Conservation (phyloP, 2,888 invertebrate genomes). For the Phytoseiulus persimilis region DNA sequence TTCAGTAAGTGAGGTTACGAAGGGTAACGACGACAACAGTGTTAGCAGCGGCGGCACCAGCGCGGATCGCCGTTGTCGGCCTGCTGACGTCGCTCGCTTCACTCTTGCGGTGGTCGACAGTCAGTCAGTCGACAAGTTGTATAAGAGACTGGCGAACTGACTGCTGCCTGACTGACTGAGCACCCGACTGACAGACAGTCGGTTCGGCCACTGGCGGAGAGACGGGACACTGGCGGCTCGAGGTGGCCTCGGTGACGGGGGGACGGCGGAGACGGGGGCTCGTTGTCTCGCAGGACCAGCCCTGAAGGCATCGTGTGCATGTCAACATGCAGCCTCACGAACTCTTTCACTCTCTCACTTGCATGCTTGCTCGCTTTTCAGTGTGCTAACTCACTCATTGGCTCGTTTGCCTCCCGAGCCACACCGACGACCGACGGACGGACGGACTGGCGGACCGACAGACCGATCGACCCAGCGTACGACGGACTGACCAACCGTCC, state of each 20-base stretch:
- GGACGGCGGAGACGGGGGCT: not conserved
- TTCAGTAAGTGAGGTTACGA: not conserved
- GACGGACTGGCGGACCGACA: not conserved
- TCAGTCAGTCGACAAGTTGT: not conserved
- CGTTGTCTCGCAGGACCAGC: not conserved
- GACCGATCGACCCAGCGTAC: not conserved
- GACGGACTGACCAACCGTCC: not conserved
- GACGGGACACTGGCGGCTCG: not conserved
- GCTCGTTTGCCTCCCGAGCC: not conserved
- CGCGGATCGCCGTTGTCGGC: not conserved
- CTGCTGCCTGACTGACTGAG: not conserved
- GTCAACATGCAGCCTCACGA: not conserved
- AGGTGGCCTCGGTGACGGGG: not conserved
- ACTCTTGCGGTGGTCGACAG: not conserved
- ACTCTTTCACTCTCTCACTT: not conserved
- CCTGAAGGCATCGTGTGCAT: slow-evolving; percentile 5
- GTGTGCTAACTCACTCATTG: not conserved
- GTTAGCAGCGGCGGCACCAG: not conserved
- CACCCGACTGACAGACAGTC: not conserved
- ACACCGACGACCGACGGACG: not conserved
- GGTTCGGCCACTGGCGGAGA: not conserved
- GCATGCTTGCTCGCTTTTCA: not conserved
- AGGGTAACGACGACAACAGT: not conserved
- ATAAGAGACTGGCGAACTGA: not conserved
- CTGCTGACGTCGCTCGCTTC: not conserved